Percentiles rank a stretch among this genome's conserved stretches.
Conservation (phyloP, 2,888 invertebrate genomes). For the Julus scanicus region DNA sequence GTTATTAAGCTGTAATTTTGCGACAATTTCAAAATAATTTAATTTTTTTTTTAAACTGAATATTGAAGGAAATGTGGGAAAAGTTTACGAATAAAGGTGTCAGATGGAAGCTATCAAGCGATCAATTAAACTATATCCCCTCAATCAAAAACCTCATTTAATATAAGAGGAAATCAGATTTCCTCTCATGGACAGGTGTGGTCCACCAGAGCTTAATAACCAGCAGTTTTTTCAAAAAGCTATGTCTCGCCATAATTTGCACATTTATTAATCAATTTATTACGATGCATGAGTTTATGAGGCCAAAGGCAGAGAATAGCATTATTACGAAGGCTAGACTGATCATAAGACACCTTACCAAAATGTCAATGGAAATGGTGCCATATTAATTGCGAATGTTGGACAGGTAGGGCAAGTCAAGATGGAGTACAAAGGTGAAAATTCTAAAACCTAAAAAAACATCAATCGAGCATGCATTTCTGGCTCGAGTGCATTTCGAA, state of each 20-base stretch:
- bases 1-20: background rate
- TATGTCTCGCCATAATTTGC: background rate
- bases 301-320: background rate
- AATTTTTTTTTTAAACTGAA: background rate
- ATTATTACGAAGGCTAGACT: background rate
- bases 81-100: background rate
- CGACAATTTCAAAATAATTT: background rate
- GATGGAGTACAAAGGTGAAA: background rate
- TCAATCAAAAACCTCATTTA: slow-evolving; percentile 9
- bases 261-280: slow-evolving; percentile 33
- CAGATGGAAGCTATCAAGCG: background rate
- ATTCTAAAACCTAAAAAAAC: no score
- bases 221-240: background rate
- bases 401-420: background rate
- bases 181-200: background rate
- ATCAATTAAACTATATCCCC: slow-evolving; percentile 6
- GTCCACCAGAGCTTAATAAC: background rate
- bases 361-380: background rate
- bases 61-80: background rate
- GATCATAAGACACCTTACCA: background rate
- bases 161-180: background rate
- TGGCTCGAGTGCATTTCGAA: no score
- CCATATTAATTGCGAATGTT: background rate
- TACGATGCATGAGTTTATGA: slow-evolving; percentile 18
- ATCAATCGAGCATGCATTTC: no score